Evolutionary conservation across 1,140 invertebrate genomes (phyloP), one percentile per base, ranked within the genome.

Genomic region (Mya arenaria): DNA sequence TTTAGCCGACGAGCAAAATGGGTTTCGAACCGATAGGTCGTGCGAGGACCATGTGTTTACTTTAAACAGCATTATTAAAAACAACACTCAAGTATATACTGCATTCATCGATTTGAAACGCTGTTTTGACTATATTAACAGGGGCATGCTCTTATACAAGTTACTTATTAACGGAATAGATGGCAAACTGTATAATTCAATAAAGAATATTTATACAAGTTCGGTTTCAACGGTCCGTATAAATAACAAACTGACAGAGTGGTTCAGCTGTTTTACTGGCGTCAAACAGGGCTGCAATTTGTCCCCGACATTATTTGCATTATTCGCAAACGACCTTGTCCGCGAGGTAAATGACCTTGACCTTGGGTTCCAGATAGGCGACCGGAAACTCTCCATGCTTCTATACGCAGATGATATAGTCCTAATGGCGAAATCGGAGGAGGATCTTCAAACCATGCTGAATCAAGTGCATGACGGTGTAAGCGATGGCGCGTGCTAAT

Each of bases 331-430:
- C 44, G 81, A 83, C 37, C 56, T 83, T 25, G 73, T 62, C 8
- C 2, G 34, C 5, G 55, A 77, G 23, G 60, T 77, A 5, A 62
- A 75, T 34, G 44, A n/a, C 25, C 28, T 78, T 32, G 65, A 63
- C 48, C 17, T 36, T 30, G 75, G 82, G 6, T 34, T 84, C 17
- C 10, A 10, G 6, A 36, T 82, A 17, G 60, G 55, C 36, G 81
- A 34, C 80, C 23, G 15, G 23, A 60, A 37, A 30, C 30, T 80
- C 0, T 71, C 37, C 15, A 63, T 63, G 15, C 48, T 83, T 34
- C 23, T 84, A 8, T 86, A 86, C 72, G 84, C 77, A 4, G 78
- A 86, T 36, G 75, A 85, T 39, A 84, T 85, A 19, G 75, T 79
- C 10, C 48, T 85, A n/a, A 68, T 81, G 17, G 56, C 74, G 0